Conservation (phyloP, 1,140 invertebrate genomes). For the Tribolium castaneum region DNA sequence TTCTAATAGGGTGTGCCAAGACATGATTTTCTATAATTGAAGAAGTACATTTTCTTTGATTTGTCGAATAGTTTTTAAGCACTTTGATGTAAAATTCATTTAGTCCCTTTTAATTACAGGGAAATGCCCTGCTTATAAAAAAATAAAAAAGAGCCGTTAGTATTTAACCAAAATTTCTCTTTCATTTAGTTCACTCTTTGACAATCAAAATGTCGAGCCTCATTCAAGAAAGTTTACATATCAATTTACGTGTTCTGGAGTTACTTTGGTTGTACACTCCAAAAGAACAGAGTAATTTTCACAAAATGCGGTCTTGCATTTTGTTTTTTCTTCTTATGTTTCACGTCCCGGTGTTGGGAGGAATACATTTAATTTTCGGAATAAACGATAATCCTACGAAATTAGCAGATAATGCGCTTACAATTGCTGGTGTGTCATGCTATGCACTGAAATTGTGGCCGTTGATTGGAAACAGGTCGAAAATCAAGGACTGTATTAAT, state of each 20-base stretch:
- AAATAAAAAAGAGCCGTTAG: not conserved
- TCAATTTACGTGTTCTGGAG: not conserved
- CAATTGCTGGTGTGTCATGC: not conserved
- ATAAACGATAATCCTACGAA: not conserved
- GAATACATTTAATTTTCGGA: not conserved
- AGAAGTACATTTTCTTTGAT: not conserved
- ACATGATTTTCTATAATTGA: not conserved
- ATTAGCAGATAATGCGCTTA: not conserved
- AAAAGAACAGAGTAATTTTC: not conserved
- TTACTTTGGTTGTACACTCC: not conserved
- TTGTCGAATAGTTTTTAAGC: not conserved
- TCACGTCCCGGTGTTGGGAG: not conserved
- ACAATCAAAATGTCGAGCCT: not conserved
- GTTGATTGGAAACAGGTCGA: not conserved
- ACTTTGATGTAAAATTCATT: constrained; percentile 14
- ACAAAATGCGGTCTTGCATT: not conserved
- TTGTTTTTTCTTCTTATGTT: not conserved
- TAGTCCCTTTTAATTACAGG: not conserved
- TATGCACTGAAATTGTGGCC: not conserved
- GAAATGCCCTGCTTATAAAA: not conserved
- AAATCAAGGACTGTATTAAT: not conserved
- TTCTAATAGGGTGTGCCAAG: not conserved
- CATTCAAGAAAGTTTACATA: not conserved
- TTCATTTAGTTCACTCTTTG: not conserved
- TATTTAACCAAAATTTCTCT: not conserved